These are phyloP conservation scores for Macaca fascicularis DNA, from an alignment of 2,113 vertebrate genomes.

Conservation along the genomic window DNA sequence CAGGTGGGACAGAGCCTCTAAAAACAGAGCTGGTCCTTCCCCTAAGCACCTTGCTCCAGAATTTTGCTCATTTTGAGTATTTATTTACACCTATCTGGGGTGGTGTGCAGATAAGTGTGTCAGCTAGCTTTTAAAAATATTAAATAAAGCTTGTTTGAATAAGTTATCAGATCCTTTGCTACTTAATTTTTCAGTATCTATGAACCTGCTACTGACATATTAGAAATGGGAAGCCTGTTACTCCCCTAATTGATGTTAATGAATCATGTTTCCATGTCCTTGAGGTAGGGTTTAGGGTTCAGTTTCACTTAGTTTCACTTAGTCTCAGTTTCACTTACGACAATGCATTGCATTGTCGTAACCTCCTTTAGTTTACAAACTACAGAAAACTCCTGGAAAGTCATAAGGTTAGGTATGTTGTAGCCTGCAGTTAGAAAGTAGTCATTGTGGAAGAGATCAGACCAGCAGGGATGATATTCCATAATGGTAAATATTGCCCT, in stretches of 20 bases:
- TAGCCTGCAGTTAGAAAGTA: neutral
- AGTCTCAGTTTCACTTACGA: neutral
- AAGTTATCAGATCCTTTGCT: neutral
- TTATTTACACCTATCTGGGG: neutral
- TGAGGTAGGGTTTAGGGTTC: neutral
- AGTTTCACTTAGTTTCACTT: neutral
- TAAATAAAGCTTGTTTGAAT: neutral
- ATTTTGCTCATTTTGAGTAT: neutral
- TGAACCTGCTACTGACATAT: neutral
- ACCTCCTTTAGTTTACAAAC: neutral
- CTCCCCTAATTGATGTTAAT: neutral
- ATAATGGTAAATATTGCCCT: neutral
- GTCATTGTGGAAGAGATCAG: neutral
- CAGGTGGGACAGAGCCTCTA: neutral
- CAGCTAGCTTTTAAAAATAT: neutral
- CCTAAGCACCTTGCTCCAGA: neutral
- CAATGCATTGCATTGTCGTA: neutral
- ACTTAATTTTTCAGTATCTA: slow-evolving; percentile 9
- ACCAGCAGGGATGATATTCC: neutral
- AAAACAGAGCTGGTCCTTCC: neutral
- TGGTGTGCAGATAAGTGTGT: neutral
- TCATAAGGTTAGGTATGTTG: neutral
- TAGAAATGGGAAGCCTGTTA: neutral
- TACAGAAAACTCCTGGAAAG: neutral
- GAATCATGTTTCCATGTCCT: neutral